phyloP scores from a whole-genome alignment of 2,888 invertebrate genomes.

The Mantis religiosa region DNA sequence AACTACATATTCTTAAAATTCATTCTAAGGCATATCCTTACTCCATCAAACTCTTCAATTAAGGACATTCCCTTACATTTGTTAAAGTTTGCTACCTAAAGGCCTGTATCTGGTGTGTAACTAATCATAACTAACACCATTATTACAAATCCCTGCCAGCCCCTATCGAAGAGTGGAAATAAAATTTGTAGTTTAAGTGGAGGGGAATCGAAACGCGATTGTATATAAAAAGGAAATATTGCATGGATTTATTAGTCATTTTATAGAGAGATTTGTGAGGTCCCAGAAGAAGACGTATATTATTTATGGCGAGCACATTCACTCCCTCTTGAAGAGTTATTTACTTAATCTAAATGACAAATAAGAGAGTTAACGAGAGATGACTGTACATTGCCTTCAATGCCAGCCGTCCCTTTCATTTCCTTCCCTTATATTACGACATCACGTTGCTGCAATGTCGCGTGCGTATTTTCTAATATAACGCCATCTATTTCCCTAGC shows the following conservation, averaged over 20 bases:
- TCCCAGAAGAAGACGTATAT: not conserved
- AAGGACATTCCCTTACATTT: too few species aligned
- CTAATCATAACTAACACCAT: not conserved
- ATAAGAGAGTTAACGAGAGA: not conserved
- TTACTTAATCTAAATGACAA: not conserved
- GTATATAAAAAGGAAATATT: not conserved
- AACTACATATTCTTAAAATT: too few species aligned
- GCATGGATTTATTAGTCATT: not conserved
- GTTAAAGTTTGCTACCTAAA: too few species aligned
- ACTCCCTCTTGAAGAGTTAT: not conserved
- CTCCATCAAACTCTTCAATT: too few species aligned
- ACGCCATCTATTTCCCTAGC: not conserved
- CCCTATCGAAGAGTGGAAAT: not conserved
- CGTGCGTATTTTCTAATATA: not conserved
- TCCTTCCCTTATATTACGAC: not conserved
- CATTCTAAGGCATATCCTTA: too few species aligned
- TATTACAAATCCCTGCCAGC: not conserved
- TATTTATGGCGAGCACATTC: not conserved
- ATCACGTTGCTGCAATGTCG: not conserved
- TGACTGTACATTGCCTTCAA: not conserved
- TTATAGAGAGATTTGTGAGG: not conserved
- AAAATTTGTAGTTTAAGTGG: not conserved
- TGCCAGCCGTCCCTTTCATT: not conserved
- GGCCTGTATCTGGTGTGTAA: too few species aligned
- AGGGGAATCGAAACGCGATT: not conserved